Conservation (phyloP, 2,888 invertebrate species). For the Gastrophysa polygoni region DNA sequence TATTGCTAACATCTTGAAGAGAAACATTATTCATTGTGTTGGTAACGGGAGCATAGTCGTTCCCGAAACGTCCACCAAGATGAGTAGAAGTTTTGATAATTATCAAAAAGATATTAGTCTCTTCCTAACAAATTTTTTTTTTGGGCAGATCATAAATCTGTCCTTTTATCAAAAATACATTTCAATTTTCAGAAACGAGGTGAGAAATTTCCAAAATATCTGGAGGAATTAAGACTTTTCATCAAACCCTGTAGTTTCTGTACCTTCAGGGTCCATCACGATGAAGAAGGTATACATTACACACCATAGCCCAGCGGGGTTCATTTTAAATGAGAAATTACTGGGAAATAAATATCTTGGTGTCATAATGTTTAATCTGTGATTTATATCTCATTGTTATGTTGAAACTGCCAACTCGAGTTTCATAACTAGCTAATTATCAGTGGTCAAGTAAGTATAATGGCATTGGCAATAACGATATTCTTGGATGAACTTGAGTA, state of each 20-base stretch:
- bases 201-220: too few species aligned
- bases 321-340: constrained; percentile 33
- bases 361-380: constrained; percentile 35
- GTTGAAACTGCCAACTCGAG: constrained; percentile 23
- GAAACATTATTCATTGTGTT: too few species aligned
- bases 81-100: too few species aligned
- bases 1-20: too few species aligned
- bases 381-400: constrained; percentile 34
- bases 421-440: constrained; percentile 33
- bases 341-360: constrained; percentile 35
- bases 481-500: background rate
- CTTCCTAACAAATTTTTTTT: too few species aligned
- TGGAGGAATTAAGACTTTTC: too few species aligned
- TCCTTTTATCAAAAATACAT: too few species aligned
- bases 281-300: background rate
- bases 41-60: too few species aligned
- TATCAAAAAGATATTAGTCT: too few species aligned
- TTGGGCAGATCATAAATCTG: too few species aligned
- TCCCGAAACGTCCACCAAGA: too few species aligned
- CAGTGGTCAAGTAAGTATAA: constrained; percentile 14
- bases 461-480: background rate
- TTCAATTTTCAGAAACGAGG: too few species aligned
- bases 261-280: background rate
- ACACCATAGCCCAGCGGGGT: constrained; percentile 29
- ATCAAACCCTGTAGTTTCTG: background rate